Base-by-base conservation (phyloP, 2,888 invertebrate species). In the Antheraea assamensis region DNA sequence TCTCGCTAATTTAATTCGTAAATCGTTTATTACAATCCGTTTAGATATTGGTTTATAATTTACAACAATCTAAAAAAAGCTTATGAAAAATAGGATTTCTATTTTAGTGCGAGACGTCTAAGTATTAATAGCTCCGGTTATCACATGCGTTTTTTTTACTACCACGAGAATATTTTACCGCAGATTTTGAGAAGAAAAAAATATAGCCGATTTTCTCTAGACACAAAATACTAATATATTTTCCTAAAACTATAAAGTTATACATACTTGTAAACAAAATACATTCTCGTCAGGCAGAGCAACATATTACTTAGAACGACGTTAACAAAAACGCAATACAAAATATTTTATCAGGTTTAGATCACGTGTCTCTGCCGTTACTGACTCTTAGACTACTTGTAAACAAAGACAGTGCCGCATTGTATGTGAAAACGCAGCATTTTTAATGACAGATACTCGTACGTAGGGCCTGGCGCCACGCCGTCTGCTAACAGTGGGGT, bases 391-490 rank as follows among this genome's bases (percentile, higher is more conserved):
- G 61, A 64, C 61, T n/a, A 47, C 13, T 47, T 42, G 24, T 61
- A 19, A 61, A 27, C 47, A 17, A 71, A 61, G 72, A 74, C 74
- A 75, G 76, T 74, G 64, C 71, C 70, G 68, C 58, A 55, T 35
- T 70, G 72, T 78, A 76, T 80, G 80, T 82, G 77, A 76, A 78
- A 78, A 76, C 78, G 74, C 78, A 79, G 77, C 80, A 79, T 77
- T 77, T 74, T 72, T 66, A 72, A 72, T 72, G 73, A 73, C 71
- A 72, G 47, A 70, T 61, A 42, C 13, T 42, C 42, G 42, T 7
- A 71, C 73, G 71, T 5, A 31, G 55, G 71, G 52, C 8, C 30
- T 27, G 55, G 72, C 72, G 74, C 74, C 72, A 74, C 72, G 74
- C 74, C 42, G 74, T 74, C 74, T 74, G 66, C 35, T 31, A 70